phyloP scores from a whole-genome alignment of 2,797 vertebrate genomes.

The Anas bahamensis region DNA sequence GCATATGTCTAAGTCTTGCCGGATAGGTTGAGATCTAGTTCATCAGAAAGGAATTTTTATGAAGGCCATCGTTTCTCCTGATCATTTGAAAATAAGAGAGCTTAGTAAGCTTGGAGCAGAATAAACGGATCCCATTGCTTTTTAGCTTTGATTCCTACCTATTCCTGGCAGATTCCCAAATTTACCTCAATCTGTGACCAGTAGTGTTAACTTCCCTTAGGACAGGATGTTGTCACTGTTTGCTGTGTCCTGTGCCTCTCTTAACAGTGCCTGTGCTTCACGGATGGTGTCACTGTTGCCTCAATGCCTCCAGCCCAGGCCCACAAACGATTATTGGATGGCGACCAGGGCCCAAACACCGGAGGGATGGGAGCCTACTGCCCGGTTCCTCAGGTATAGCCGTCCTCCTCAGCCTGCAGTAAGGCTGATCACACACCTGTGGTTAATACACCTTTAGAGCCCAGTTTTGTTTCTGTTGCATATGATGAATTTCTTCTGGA shows the following conservation, averaged over 20 bases:
- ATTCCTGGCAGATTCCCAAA: not conserved
- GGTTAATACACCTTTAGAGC: not conserved
- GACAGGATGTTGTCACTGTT: not conserved
- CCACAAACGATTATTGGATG: slow-evolving; percentile 85
- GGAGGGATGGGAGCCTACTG: slow-evolving; percentile 89
- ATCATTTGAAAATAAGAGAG: not conserved
- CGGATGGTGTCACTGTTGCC: slow-evolving; percentile 82
- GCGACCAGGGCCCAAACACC: slow-evolving; percentile 84
- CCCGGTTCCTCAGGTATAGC: slow-evolving; percentile 86
- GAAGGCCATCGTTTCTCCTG: not conserved
- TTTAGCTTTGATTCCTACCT: not conserved
- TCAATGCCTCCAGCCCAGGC: slow-evolving; percentile 88
- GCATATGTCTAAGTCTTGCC: not conserved
- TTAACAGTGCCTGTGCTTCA: slow-evolving; percentile 87
- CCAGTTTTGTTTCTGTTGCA: not conserved
- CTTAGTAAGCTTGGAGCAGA: not conserved
- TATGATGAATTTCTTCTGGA: not conserved
- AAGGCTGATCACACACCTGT: not conserved
- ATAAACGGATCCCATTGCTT: not conserved
- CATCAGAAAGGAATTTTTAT: not conserved
- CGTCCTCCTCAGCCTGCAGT: not conserved
- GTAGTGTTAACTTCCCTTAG: not conserved
- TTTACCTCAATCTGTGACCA: not conserved
- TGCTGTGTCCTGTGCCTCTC: not conserved
- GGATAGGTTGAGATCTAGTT: not conserved